Evolutionary conservation across 2,113 vertebrate genomes (phyloP).

Genomic region (Pteronura brasiliensis): DNA sequence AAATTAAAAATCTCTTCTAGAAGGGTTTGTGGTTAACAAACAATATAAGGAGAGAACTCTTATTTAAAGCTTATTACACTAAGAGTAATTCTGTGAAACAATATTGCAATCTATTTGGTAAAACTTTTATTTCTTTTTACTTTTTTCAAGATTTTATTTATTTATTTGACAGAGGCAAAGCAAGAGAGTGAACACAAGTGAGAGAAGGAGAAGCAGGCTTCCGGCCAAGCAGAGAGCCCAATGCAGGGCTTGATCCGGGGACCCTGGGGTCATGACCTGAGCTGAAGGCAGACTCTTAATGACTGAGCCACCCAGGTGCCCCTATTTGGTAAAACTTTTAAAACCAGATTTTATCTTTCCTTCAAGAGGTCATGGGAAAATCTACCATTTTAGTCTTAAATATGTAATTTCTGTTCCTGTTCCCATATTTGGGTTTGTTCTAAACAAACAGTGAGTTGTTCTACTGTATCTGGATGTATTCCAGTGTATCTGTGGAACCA

Average conservation of each 20-base stretch:
- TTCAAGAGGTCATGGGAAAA: slow-evolving; percentile 18
- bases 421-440: slow-evolving; percentile 6
- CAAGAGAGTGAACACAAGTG: too few relatives aligned
- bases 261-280: too few relatives aligned
- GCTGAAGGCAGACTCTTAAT: too few relatives aligned
- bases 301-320: too few relatives aligned
- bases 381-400: slow-evolving; percentile 17
- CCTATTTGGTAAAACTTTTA: neutral
- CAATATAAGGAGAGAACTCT: neutral
- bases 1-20: neutral
- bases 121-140: too few relatives aligned
- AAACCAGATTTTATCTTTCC: neutral
- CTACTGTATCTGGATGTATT: neutral
- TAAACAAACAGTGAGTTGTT: too few relatives aligned
- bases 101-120: neutral
- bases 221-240: too few relatives aligned
- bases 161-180: too few relatives aligned
- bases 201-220: too few relatives aligned
- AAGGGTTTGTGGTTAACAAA: neutral
- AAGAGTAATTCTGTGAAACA: slow-evolving; percentile 2
- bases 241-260: too few relatives aligned
- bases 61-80: neutral
- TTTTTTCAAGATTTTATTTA: too few relatives aligned
- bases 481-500: neutral
- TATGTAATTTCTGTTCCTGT: neutral